Base-by-base conservation (phyloP, 64 coral and sea anemone genomes). In the Montipora capricornis region DNA sequence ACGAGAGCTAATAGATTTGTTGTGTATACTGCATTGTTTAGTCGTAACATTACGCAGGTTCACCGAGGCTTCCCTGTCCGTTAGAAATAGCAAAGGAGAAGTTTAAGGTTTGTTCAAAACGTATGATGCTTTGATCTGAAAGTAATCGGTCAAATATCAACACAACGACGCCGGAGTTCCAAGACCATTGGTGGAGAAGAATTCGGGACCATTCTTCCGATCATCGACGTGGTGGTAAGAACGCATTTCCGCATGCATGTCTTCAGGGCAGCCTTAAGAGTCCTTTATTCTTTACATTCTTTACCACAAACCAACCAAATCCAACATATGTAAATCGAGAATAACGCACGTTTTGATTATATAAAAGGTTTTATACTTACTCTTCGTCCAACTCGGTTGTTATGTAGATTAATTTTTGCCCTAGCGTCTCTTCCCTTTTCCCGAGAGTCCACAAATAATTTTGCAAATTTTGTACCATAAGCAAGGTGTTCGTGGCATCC, bases 381-480 rank as follows among this genome's bases (percentile, higher is more conserved):
- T 82, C 86, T 73, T 74, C 98, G 73, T 73, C 98, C 95, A 2
- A 96, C 92, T 58, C 89, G 73, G 50, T 99, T 99, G 74, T 99
- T 99, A 59, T 99, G 98, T 62, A 99, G 94, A 68, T 99, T 99
- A 80, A 99, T 96, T 47, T 94, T 82, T 6, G 98, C 95, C 49
- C 86, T 88, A 0, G 95, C 92, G 44, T 99, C 98, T 55, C 70
- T 89, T 61, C 94, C 92, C 26, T 81, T 74, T 92, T 99, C 98
- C 47, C 80, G 55, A 15, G 95, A 93, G 79, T 99, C 98, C 67
- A 99, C 92, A 87, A 99, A 99, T 11, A 79, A 76, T 20, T 94
- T 92, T 51, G 95, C 92, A 66, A 96, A 92, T 57, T 73, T 52
- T 20, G 94, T 62, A 6, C 98, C 98, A 60, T 95, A 96, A 20